Base-by-base conservation (phyloP, 1,140 invertebrate species). In the Harpegnathos saltator region DNA sequence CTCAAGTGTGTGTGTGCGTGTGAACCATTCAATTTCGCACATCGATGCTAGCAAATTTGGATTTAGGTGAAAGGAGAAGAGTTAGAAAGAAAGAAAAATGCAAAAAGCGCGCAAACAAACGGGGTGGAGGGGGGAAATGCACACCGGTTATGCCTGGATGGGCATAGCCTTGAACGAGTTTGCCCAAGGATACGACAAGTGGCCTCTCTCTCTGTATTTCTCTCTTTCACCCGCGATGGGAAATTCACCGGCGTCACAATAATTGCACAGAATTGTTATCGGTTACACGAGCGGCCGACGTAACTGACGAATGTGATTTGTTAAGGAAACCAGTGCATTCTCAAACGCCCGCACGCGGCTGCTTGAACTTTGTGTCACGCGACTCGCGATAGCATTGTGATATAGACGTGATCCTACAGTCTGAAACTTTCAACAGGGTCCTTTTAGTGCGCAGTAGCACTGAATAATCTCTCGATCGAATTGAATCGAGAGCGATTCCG, bases 91-190 rank as follows among this genome's bases (percentile, higher is more conserved):
- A 69, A 15, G 19, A 56, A 44, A 44, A 11, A 38, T n/a, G 66
- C 14, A 24, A 62, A 14, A 3, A 17, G 24, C 52, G 29, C 19
- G n/a, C n/a, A n/a, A n/a, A n/a, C n/a, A n/a, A n/a, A n/a, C n/a
- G n/a, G n/a, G n/a, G n/a, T n/a, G n/a, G n/a, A n/a, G n/a, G n/a
- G 29, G 33, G 66, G n/a, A 54, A 19, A 29, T 17, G 9, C 29
- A 15, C 19, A 56, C 17, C 19, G 12, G 29, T 78, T 69, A 59
- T 61, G 48, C 82, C 48, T 29, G 62, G 52, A 48, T 38, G 44
- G 69, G 1, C 22, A 50, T 63, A 44, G 48, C 65, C 75, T 71
- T 71, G 73, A 73, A 69, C 75, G 75, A 80, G 54, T 80, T 80
- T 80, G 59, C 75, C 50, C 65, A 48, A 80, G 66, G 65, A 48